These are phyloP conservation scores for Notodonta ziczac DNA, from an alignment of 2,888 invertebrate genomes.

Conservation along the genomic window DNA sequence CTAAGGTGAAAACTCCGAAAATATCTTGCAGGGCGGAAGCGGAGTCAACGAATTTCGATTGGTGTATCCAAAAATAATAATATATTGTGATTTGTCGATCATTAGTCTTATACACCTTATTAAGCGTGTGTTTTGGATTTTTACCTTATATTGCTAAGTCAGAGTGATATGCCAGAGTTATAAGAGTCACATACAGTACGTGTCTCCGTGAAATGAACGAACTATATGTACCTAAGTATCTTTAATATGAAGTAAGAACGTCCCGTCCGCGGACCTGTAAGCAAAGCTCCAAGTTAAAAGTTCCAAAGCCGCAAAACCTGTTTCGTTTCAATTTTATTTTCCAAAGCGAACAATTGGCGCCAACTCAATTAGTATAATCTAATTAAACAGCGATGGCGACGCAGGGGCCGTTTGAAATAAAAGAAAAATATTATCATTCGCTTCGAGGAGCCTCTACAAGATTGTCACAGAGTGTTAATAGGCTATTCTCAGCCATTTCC, in stretches of 20 bases:
- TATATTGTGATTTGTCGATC: too few species aligned
- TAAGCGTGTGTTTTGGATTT: too few species aligned
- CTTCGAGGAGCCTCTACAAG: conserved; percentile 62
- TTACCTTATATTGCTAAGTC: too few species aligned
- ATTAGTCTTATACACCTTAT: too few species aligned
- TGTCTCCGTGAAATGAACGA: too few species aligned
- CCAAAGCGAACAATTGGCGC: conserved; percentile 56
- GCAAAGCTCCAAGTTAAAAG: conserved; percentile 25
- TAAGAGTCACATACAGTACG: too few species aligned
- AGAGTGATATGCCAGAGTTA: too few species aligned
- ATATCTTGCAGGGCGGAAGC: too few species aligned
- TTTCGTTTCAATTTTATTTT: conserved; percentile 53
- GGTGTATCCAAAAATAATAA: too few species aligned
- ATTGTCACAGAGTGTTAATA: conserved; percentile 76
- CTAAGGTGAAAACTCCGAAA: too few species aligned
- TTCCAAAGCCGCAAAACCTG: conserved; percentile 38
- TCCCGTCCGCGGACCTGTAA: not conserved
- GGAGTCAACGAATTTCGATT: too few species aligned
- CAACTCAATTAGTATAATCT: conserved; percentile 70
- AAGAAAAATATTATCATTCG: conserved; percentile 77
- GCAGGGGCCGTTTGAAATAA: conserved; percentile 67
- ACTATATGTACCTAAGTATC: too few species aligned
- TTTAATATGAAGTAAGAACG: not conserved
- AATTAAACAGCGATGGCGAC: conserved; percentile 62
- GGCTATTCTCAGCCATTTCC: conserved; percentile 72